Conservation (phyloP, 2,888 invertebrate genomes). For the Apotomis turbidana region DNA sequence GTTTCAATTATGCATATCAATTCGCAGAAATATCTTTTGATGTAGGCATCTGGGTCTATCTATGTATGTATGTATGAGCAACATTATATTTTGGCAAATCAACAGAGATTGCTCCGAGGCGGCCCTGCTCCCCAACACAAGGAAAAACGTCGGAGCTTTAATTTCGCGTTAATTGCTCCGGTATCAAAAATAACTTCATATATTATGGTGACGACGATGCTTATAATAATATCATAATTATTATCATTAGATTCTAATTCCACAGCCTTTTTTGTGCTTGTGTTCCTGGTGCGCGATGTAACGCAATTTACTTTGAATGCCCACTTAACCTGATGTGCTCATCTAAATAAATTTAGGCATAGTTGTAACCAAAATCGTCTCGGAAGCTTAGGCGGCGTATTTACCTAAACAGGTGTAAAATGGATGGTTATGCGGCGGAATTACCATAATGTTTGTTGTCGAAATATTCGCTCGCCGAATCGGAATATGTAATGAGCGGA, state of each 20-base stretch:
- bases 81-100: conserved; percentile 20
- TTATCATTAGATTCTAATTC: conserved; percentile 15
- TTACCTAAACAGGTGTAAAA: conserved; percentile 81
- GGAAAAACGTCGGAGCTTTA: conserved; percentile 17
- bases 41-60: not conserved
- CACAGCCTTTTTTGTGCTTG: not conserved
- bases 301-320: not conserved
- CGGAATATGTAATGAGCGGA: conserved; percentile 75
- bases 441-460: conserved; percentile 81
- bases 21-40: conserved; percentile 13
- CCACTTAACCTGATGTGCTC: conserved; percentile 4
- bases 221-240: conserved; percentile 1
- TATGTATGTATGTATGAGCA: not conserved
- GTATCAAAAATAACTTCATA: conserved; percentile 14
- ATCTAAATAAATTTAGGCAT: conserved; percentile 23
- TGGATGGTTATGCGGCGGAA: conserved; percentile 74
- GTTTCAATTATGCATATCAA: conserved; percentile 23
- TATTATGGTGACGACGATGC: conserved; percentile 2
- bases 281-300: not conserved
- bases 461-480: conserved; percentile 76
- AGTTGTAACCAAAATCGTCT: conserved; percentile 60
- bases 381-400: conserved; percentile 69
- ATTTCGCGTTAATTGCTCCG: conserved; percentile 18
- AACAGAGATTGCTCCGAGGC: conserved; percentile 14
- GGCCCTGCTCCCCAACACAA: conserved; percentile 13